A percentile compares a stretch with the other conserved stretches of the same genome.
Evolutionary conservation across 2,113 vertebrate species (phyloP).

Genomic region (Protobothrops mucrosquamatus): DNA sequence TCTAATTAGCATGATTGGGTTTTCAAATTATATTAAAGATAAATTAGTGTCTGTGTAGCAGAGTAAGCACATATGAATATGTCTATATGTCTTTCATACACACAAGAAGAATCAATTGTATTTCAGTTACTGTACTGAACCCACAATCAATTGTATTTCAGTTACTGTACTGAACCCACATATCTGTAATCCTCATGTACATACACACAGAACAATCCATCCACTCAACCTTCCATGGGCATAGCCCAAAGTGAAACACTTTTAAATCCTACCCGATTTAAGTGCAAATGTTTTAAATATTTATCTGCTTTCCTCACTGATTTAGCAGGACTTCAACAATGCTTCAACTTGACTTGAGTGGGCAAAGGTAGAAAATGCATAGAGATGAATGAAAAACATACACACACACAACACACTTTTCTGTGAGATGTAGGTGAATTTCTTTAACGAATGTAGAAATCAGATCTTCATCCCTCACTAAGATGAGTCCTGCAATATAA

Average conservation of each 20-base stretch:
- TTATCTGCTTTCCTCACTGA: not conserved
- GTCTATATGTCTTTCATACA: not conserved
- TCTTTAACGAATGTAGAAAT: conserved; percentile 55
- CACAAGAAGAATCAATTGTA: not conserved
- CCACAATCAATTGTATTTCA: not conserved
- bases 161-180: not conserved
- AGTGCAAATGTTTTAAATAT: not conserved
- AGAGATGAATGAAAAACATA: not conserved
- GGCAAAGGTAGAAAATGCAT: not conserved
- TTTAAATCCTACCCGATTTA: not conserved
- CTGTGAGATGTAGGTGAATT: conserved; percentile 30
- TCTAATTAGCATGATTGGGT: not conserved
- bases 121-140: not conserved
- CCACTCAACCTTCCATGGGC: not conserved
- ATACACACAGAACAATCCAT: conserved; percentile 32
- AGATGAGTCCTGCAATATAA: conserved; percentile 72
- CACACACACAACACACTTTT: not conserved
- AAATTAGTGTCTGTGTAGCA: not conserved
- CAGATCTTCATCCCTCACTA: conserved; percentile 71
- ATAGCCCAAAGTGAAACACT: not conserved
- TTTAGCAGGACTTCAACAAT: not conserved
- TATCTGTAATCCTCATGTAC: not conserved
- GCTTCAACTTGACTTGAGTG: not conserved
- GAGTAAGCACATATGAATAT: not conserved
- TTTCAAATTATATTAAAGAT: not conserved